A percentile compares a stretch with the other conserved stretches of the same genome.
Conservation (phyloP, 2,888 invertebrate species). For the Leucozona laternaria region DNA sequence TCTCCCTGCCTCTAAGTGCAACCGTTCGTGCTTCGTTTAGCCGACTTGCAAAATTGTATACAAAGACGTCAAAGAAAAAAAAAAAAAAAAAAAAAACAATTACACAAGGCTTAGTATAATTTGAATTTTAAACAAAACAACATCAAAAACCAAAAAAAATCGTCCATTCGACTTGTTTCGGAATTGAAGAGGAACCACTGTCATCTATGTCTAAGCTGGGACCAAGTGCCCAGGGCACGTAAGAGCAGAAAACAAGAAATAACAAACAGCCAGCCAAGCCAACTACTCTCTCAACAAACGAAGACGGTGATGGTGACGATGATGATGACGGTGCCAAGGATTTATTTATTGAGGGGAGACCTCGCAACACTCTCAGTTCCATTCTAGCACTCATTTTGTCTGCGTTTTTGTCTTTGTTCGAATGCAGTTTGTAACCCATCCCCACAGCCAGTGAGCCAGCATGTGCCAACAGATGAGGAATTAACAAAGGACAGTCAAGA, state of each 20-base stretch:
- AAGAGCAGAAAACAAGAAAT: neutral
- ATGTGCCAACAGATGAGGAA: conserved; percentile 69
- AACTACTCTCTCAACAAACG: neutral
- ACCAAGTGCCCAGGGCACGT: conserved; percentile 14
- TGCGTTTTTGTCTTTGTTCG: conserved; percentile 49
- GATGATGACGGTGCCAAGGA: conserved; percentile 59
- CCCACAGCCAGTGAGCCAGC: conserved; percentile 41
- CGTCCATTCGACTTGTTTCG: neutral
- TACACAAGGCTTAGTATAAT: conserved; percentile 31
- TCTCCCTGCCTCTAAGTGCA: neutral
- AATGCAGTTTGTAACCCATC: conserved; percentile 59
- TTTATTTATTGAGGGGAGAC: conserved; percentile 40
- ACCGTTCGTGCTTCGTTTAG: conserved; percentile 1
- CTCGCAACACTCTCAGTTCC: conserved; percentile 9
- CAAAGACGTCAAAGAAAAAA: conserved; percentile 31
- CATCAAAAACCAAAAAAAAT: neutral
- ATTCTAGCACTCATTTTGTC: conserved; percentile 11
- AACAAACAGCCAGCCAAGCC: neutral
- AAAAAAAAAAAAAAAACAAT: neutral
- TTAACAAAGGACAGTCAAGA: conserved; percentile 43
- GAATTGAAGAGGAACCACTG: conserved; percentile 26
- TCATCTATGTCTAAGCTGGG: conserved; percentile 26
- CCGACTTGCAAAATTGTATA: conserved; percentile 5
- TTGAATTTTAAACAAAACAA: conserved; percentile 21
- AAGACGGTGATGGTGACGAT: neutral